Base-by-base conservation (phyloP, 2,888 invertebrate genomes). In the Colletes collaris region DNA sequence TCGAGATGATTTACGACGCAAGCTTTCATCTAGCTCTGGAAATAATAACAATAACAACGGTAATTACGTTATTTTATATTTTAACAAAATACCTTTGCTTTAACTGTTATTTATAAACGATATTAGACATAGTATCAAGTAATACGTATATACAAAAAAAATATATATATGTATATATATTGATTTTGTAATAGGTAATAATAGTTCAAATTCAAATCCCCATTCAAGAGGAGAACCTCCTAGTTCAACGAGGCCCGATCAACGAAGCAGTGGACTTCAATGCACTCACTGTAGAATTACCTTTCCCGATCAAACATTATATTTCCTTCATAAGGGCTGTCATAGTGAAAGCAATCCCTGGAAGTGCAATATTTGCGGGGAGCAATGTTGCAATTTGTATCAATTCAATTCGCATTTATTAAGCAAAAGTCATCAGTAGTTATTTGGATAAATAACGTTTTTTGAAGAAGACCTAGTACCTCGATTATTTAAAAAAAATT, bases 321-420 rank as follows among this genome's bases (percentile, higher is more conserved):
- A 98, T 94, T 98, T 99, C 94, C 95, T 99, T 85, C 99, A 99
- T 94, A 99, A 99, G 94, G 99, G 99, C 86, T 98, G 99, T 93
- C 99, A 99, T 94, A 98, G 98, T 88, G 98, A 98, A 92, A 97
- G 97, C 86, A 98, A 99, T 94, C 99, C 99, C 0, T 99, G 96
- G 96, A 98, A 98, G 94, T 99, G 99, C 94, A 99, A 99, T 94
- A 97, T 99, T 88, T 99, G 99, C 93, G 99, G 99, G 64, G 97
- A 98, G 93, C 97, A 97, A 92, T 98, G 98, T 93, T 97, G 96
- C 93, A 98, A 98, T 92, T 97, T 98, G 71, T 99, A 99, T 94
- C 98, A 99, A 93, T 99, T 99, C 94, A 98, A 98, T 94, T 97
- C 98, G 89, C 98, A 98, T 95, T 95, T 98, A 92, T 94, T 98